Base-by-base conservation (phyloP, 1,140 invertebrate species). In the Dendrolimus kikuchii region DNA sequence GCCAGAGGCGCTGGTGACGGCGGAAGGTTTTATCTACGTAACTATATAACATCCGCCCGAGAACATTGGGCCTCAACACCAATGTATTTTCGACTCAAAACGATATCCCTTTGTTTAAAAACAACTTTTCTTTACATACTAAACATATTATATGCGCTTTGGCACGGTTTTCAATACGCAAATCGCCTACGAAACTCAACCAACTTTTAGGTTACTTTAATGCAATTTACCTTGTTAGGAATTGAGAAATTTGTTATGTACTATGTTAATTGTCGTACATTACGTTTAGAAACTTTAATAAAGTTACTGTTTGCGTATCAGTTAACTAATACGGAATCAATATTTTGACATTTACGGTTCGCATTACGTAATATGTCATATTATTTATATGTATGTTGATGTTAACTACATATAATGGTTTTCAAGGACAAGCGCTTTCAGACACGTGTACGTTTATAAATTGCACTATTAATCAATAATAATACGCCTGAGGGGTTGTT, bases 21-120 rank as follows among this genome's bases (percentile, higher is more conserved):
- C 82, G 82, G 82, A 86, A 86, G 82, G 82, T 86, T 86, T 85
- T 81, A 85, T 81, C 81, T 85, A 83, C 78, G 77, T 83, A 86
- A 73, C 76, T 83, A 82, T 82, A 83, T 75, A 78, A 82, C 79
- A 85, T 85, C 81, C 81, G 81, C 71, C 68, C 81, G 67, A 76
- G 66, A 68, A 60, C 65, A 54, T 86, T 77, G 61, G 90, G 88
- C 69, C 91, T 88, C 75, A 46, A 66, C 66, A 66, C 69, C 56
- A 68, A 73, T 59, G 69, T 81, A 81, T 81, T 81, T 81, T 79
- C 67, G 72, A 79, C 62, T 71, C 68, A 64, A 70, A 60, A 64
- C 65, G 66, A 74, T 68, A 74, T 68, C 64, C 76, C 69, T 75
- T 82, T 81, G 76, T 78, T 79, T 43, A 68, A 70, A 80, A 77